Percentiles rank a stretch among this genome's conserved stretches.
Conservation (phyloP, 2,797 vertebrate species). For the Scolopax rusticola region DNA sequence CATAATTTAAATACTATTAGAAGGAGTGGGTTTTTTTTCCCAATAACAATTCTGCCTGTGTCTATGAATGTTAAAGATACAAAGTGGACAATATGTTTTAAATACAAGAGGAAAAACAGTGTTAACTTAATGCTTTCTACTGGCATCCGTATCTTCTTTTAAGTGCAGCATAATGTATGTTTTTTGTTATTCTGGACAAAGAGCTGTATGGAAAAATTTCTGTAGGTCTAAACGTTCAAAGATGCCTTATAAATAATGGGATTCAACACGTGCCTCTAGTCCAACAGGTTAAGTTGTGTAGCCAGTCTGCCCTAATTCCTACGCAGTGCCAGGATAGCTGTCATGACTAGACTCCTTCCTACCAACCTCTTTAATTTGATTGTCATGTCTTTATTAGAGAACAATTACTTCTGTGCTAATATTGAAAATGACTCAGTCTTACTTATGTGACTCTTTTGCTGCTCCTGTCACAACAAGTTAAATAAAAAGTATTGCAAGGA, state of each 20-base stretch:
- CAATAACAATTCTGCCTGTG: not conserved
- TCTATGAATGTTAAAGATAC: not conserved
- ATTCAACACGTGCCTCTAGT: not conserved
- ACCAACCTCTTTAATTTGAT: not conserved
- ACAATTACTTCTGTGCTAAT: constrained; percentile 6
- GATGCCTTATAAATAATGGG: not conserved
- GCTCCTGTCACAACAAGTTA: constrained; percentile 37
- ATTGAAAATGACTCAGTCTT: not conserved
- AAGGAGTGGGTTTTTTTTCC: not conserved
- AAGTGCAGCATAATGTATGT: not conserved
- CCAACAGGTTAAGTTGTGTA: not conserved
- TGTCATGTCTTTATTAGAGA: constrained; percentile 33
- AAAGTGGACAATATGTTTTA: not conserved
- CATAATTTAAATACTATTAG: not conserved
- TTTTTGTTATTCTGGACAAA: not conserved
- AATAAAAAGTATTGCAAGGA: not conserved
- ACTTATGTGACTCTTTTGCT: constrained; percentile 8
- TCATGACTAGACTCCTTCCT: constrained; percentile 14
- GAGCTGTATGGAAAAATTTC: not conserved
- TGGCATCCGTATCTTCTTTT: not conserved
- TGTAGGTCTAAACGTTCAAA: not conserved
- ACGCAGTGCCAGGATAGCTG: not conserved
- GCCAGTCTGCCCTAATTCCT: not conserved
- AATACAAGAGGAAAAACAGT: not conserved
- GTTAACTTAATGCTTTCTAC: not conserved